Conservation (phyloP, 2,797 vertebrate species). For the Capromys pilorides region DNA sequence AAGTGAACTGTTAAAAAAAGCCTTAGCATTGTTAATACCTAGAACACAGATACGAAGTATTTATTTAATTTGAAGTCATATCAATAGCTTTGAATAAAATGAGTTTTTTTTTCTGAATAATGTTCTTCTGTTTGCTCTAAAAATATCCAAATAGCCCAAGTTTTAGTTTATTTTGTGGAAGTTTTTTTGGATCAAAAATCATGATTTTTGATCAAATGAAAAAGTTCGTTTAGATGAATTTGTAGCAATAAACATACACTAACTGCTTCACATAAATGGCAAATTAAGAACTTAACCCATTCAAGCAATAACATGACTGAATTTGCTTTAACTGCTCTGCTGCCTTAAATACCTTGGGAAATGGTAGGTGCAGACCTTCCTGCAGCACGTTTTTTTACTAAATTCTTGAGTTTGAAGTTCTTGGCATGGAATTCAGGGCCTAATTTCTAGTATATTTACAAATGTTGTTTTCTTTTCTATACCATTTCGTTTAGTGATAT, state of each 20-base stretch:
- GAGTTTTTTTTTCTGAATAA: neutral
- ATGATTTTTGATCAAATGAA: neutral
- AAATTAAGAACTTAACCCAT: neutral
- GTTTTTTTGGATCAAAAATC: too few species aligned
- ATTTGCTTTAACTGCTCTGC: neutral
- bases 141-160: neutral
- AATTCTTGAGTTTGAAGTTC: neutral
- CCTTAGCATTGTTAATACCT: neutral
- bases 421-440: neutral
- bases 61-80: neutral
- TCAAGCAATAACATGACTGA: neutral
- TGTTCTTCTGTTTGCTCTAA: constrained; percentile 30
- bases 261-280: neutral
- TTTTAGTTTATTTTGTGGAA: constrained; percentile 36
- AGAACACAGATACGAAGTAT: neutral
- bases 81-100: neutral
- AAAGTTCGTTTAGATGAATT: constrained; percentile 20
- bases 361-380: neutral
- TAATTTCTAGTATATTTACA: neutral
- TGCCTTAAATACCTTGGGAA: neutral
- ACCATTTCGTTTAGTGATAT: neutral
- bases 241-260: neutral
- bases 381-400: neutral
- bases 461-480: neutral
- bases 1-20: neutral